A percentile compares a stretch with the other conserved stretches of the same genome.
Conservation (phyloP, 2,113 vertebrate genomes). For the Triplophysa siluroides region DNA sequence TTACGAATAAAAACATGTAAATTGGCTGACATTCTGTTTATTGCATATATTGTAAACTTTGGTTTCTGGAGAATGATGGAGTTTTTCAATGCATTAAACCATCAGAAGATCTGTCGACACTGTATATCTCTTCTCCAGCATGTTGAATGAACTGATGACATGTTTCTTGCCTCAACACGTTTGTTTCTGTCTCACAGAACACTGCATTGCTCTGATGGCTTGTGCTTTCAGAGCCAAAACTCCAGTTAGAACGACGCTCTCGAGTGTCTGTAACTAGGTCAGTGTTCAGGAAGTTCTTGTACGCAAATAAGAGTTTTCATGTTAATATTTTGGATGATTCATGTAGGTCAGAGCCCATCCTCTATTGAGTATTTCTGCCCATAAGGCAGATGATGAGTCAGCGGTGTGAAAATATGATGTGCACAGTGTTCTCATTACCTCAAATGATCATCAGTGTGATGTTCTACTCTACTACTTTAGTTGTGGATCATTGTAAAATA, state of each 20-base stretch:
- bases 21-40: too few species aligned
- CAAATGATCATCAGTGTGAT: constrained; percentile 20
- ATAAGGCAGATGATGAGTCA: constrained; percentile 13
- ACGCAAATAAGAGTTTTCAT: constrained; percentile 1
- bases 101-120: too few species aligned
- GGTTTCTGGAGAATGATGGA: too few species aligned
- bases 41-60: too few species aligned
- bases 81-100: too few species aligned
- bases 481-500: background rate
- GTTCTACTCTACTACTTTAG: background rate
- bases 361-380: constrained; percentile 16
- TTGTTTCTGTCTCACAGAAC: background rate
- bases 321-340: constrained; percentile 32
- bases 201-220: constrained; percentile 1
- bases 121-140: too few species aligned
- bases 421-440: constrained; percentile 19
- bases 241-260: constrained; percentile 15
- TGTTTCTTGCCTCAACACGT: too few species aligned
- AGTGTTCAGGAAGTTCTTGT: background rate
- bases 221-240: constrained; percentile 17
- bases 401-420: constrained; percentile 14
- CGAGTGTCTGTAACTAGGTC: constrained; percentile 27
- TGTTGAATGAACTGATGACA: too few species aligned
- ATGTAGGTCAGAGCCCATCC: background rate
- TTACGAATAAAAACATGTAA: too few species aligned